A percentile compares a stretch with the other conserved stretches of the same genome.
phyloP scores from a whole-genome alignment of 2,888 invertebrate species.

The Fragum sueziense region DNA sequence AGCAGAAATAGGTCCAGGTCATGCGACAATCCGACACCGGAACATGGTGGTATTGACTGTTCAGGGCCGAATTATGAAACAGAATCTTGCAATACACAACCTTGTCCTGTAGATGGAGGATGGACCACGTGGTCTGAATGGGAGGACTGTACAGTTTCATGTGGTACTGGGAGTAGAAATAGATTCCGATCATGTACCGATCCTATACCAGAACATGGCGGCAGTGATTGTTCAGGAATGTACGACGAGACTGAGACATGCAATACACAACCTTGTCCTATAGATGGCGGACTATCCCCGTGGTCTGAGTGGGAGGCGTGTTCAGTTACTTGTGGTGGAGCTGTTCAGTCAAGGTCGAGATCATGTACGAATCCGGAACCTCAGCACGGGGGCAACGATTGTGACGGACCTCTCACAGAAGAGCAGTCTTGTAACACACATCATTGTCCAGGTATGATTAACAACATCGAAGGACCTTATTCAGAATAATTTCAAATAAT shows the following conservation, averaged over 20 bases:
- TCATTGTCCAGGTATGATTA: conserved; percentile 17
- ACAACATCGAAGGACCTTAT: too few species aligned
- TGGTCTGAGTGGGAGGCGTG: conserved; percentile 33
- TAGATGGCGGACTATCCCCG: conserved; percentile 9
- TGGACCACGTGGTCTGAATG: conserved; percentile 36
- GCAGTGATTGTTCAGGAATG: conserved; percentile 38
- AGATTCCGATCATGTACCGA: conserved; percentile 40
- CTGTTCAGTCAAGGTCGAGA: conserved; percentile 27
- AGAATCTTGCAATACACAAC: conserved; percentile 9
- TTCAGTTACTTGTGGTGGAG: conserved; percentile 25
- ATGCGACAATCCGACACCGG: conserved; percentile 20
- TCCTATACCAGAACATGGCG: conserved; percentile 36
- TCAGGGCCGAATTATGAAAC: not conserved
- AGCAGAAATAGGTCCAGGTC: not conserved
- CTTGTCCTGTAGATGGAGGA: conserved; percentile 32
- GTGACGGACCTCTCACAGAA: not conserved
- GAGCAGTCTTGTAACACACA: not conserved
- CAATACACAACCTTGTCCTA: conserved; percentile 35
- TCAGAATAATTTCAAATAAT: too few species aligned
- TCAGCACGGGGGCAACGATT: conserved; percentile 24
- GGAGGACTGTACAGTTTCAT: conserved; percentile 34
- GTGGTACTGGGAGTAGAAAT: conserved; percentile 31
- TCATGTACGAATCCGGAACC: conserved; percentile 28
- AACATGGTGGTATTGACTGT: conserved; percentile 13
- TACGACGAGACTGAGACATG: conserved; percentile 28